Percentiles rank a stretch among this genome's conserved stretches.
Evolutionary conservation across 1,140 invertebrate species (phyloP).

Genomic region (Bombus polaris): DNA sequence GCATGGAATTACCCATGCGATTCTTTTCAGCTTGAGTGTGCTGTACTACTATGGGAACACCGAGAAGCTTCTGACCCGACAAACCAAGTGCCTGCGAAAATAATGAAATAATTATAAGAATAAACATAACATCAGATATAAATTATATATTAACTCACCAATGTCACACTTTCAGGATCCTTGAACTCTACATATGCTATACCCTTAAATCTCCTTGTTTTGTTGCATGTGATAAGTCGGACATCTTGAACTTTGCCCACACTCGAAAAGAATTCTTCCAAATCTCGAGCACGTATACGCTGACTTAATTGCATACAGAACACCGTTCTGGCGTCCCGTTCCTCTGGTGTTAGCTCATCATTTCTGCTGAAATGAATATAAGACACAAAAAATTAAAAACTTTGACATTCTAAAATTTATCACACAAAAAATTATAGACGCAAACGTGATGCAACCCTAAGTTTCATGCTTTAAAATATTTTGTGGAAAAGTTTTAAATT

Average conservation of each 20-base stretch:
- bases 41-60: conserved; percentile 98
- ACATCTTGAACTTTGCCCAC: conserved; percentile 99
- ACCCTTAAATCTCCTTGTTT: conserved; percentile 99
- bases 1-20: conserved; percentile 93
- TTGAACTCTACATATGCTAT: conserved; percentile 99
- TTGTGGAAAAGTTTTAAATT: neutral
- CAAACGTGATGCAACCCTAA: neutral
- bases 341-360: conserved; percentile 96
- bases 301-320: conserved; percentile 99
- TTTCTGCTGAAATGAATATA: conserved; percentile 69
- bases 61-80: conserved; percentile 97
- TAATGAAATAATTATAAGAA: neutral
- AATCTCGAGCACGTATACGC: conserved; percentile 95
- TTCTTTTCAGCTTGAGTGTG: conserved; percentile 99
- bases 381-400: conserved; percentile 3
- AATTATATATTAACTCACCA: conserved; percentile 85
- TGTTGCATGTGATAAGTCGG: conserved; percentile 99
- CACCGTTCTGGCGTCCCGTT: conserved; percentile 98
- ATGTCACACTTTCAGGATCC: conserved; percentile 97
- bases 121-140: neutral
- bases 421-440: neutral
- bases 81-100: conserved; percentile 93
- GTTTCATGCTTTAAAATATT: neutral
- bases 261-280: conserved; percentile 99
- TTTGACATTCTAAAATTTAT: neutral